These are phyloP conservation scores for Crocidura indochinensis DNA, from an alignment of 2,797 vertebrate species.

Conservation along the genomic window DNA sequence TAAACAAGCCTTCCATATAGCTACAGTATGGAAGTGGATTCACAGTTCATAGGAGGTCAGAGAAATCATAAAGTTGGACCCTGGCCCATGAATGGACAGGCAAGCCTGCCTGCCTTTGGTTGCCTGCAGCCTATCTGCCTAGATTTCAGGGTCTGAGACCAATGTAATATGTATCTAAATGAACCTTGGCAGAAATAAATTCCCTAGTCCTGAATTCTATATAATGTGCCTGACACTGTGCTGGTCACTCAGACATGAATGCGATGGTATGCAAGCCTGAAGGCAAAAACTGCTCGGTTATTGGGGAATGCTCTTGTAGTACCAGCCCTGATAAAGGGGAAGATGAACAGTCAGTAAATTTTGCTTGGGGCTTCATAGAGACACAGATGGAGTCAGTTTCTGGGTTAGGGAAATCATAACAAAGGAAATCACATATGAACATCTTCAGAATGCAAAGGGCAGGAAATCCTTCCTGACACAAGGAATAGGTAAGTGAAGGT, in stretches of 20 bases:
- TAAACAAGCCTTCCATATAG: not conserved
- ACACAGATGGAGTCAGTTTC: not conserved
- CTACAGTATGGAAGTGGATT: too few species aligned
- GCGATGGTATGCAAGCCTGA: not conserved
- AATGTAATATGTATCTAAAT: too few species aligned
- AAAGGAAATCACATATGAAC: not conserved
- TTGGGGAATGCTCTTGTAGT: not conserved
- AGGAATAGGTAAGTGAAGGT: not conserved
- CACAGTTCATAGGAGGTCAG: too few species aligned
- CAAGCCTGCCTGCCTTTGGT: too few species aligned
- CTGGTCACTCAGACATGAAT: not conserved
- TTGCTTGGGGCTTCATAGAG: not conserved
- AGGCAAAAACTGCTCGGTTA: not conserved
- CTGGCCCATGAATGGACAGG: too few species aligned
- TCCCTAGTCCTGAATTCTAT: too few species aligned
- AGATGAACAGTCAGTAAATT: not conserved
- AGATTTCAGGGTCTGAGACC: too few species aligned
- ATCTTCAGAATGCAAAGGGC: not conserved
- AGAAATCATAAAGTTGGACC: too few species aligned
- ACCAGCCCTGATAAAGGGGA: not conserved
- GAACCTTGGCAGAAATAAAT: too few species aligned
- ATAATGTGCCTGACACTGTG: not conserved
- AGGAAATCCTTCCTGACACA: not conserved
- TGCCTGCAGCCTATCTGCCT: too few species aligned
- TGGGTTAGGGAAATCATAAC: slow-evolving; percentile 4